Evolutionary conservation across 2,113 vertebrate species (phyloP), one percentile per base, ranked within the genome.

Genomic region (Pelobates fuscus): DNA sequence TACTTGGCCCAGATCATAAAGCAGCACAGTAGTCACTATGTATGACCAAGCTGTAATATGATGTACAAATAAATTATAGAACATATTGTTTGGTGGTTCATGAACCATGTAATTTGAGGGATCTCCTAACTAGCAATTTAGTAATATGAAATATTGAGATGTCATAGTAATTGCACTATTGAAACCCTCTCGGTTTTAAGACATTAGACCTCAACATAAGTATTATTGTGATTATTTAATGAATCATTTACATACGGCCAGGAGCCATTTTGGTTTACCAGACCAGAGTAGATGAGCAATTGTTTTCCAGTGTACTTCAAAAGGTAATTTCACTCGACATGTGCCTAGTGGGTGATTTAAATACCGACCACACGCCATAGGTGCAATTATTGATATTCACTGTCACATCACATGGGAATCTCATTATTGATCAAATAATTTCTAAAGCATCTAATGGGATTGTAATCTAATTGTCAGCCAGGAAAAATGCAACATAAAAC

Each of bases 101-200:
- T 46, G 17, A 67, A 75, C 63, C 72, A 18, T 76, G 24, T 67
- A 76, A 76, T 76, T 67, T 67, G 60, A 44, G 63, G 54, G 52
- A 52, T 60, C 52, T 17, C 52, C 52, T 46, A 75, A 58, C 63
- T 67, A 67, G 62, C 63, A 67, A 44, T 75, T 75, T 67, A 23
- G 52, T 67, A 59, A 67, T 67, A 59, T 76, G 72, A 76, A 76
- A 76, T 76, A 76, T 58, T 58, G 63, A 76, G 64, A 75, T 75
- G 72, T 75, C 72, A 44, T 43, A 59, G 63, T 67, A 75, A 75
- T 75, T 76, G 72, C 49, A 60, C 55, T 58, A 32, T 54, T 57
- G 71, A 74, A 57, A 65, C 71, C 30, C 62, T 74, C 30, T 49
- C 32, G 46, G 59, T 52, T 72, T 63, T 72, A 57, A 65, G 61